Conservation (phyloP, 2,113 vertebrate species). For the Mustela nigripes region DNA sequence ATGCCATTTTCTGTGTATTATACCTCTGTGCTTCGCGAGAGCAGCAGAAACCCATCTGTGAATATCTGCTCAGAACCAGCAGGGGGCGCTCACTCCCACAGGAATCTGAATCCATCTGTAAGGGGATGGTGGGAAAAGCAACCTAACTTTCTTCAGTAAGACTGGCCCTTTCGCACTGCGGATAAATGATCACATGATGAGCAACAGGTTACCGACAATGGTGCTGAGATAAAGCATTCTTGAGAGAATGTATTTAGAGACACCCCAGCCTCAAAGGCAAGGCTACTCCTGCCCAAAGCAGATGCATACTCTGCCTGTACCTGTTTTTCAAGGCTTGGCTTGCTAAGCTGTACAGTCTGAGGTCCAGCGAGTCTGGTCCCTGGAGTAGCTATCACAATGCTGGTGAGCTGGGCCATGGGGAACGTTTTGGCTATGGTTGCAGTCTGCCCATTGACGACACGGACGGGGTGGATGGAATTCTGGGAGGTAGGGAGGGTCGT, state of each 20-base stretch:
- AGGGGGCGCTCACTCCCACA: conserved; percentile 81
- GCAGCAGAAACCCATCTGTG: neutral
- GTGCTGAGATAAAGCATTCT: neutral
- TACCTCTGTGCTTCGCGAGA: neutral
- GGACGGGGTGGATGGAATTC: conserved; percentile 97
- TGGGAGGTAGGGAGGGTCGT: conserved; percentile 92
- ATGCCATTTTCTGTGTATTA: conserved; percentile 65
- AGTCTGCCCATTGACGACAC: conserved; percentile 97
- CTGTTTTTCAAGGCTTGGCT: conserved; percentile 95
- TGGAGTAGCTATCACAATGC: conserved; percentile 96
- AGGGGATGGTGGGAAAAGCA: conserved; percentile 29
- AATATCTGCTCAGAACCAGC: conserved; percentile 72
- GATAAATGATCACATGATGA: neutral
- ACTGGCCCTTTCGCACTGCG: conserved; percentile 17
- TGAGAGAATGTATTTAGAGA: neutral
- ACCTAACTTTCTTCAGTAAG: conserved; percentile 63
- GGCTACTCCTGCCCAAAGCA: neutral
- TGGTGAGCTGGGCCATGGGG: conserved; percentile 94
- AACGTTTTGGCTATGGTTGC: conserved; percentile 92
- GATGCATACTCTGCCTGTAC: conserved; percentile 84
- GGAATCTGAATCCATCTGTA: conserved; percentile 39
- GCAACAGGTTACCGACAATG: conserved; percentile 4
- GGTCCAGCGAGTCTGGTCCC: conserved; percentile 91
- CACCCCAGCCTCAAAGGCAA: neutral
- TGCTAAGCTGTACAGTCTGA: conserved; percentile 97